Conservation (phyloP, 1,140 invertebrate species). For the Daktulosphaira vitifoliae region DNA sequence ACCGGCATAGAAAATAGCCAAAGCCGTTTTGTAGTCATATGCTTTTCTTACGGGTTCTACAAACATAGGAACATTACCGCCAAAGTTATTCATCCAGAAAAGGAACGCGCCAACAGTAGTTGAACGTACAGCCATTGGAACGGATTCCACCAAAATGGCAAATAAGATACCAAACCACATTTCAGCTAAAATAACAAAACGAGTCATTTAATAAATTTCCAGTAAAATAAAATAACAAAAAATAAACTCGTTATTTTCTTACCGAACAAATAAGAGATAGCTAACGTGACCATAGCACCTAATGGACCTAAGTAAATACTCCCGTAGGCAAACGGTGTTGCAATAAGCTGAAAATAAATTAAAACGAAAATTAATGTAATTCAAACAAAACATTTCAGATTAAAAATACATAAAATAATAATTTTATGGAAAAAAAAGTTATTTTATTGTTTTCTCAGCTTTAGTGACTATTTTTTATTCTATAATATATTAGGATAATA, state of each 20-base stretch:
- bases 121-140: constrained; percentile 66
- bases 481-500: too few species aligned
- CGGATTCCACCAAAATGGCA: constrained; percentile 78
- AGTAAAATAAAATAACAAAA: constrained; percentile 3
- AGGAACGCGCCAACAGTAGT: constrained; percentile 76
- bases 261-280: constrained; percentile 78
- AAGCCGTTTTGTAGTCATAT: constrained; percentile 69
- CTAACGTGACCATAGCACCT: constrained; percentile 75
- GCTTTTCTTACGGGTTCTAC: constrained; percentile 72
- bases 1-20: constrained; percentile 79
- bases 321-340: constrained; percentile 80
- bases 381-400: too few species aligned
- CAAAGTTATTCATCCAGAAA: constrained; percentile 86
- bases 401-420: too few species aligned
- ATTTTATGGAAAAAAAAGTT: too few species aligned
- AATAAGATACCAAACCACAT: constrained; percentile 91
- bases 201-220: too few species aligned
- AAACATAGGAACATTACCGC: constrained; percentile 81
- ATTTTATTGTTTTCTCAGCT: too few species aligned
- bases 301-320: constrained; percentile 74
- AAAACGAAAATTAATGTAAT: too few species aligned
- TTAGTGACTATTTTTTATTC: too few species aligned
- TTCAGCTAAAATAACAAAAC: constrained; percentile 57
- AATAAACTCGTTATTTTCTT: constrained; percentile 40
- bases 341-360: constrained; percentile 55